These are phyloP conservation scores for Setipinna tenuifilis DNA, from an alignment of 2,797 vertebrate genomes.

Conservation along the genomic window DNA sequence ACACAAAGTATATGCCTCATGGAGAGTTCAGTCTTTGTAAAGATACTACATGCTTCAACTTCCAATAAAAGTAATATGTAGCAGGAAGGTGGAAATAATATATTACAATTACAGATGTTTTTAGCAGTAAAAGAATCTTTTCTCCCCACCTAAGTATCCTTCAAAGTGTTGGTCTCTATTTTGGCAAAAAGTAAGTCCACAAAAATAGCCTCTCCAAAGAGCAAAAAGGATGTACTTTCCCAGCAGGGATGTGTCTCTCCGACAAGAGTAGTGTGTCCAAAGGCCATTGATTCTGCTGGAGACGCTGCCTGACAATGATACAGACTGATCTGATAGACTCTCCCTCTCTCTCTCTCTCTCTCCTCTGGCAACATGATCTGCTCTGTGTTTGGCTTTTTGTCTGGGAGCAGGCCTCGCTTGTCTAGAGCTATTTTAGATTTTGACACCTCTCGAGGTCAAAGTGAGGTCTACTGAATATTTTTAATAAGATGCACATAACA, in stretches of 20 bases:
- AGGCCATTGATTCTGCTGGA: neutral
- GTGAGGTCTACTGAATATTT: no score
- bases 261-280: neutral
- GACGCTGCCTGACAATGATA: neutral
- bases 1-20: no score
- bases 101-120: neutral
- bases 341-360: no score
- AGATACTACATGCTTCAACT: no score
- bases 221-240: no score
- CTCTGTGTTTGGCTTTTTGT: neutral
- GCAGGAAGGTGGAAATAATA: no score
- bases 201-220: neutral
- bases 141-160: neutral
- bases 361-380: neutral
- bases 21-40: no score
- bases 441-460: neutral
- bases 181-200: neutral
- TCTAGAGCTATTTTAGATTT: neutral
- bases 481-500: no score
- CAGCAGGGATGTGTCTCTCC: neutral
- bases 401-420: conserved; percentile 8
- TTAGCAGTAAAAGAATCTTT: neutral
- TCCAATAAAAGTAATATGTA: no score
- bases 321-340: neutral
- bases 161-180: neutral